phyloP scores from a whole-genome alignment of 2,797 vertebrate species.

The Trichosurus vulpecula region DNA sequence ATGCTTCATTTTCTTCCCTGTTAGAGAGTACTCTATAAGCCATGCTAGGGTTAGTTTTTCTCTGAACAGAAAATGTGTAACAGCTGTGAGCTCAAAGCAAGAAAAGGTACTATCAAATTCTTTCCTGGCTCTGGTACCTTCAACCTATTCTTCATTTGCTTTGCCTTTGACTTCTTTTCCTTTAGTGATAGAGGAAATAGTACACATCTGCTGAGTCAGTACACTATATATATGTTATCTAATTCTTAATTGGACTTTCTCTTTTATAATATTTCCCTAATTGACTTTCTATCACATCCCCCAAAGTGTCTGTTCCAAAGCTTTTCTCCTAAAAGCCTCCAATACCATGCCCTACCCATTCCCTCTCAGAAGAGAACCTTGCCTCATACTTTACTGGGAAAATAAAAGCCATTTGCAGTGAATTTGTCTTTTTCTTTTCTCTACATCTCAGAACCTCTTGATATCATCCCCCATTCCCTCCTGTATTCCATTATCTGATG shows the following conservation, averaged over 20 bases:
- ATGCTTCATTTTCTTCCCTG: background rate
- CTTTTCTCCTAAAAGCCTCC: background rate
- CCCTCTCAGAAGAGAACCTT: background rate
- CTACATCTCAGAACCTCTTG: background rate
- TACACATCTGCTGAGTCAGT: background rate
- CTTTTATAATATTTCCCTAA: background rate
- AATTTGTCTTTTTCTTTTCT: background rate
- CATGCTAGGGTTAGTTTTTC: background rate
- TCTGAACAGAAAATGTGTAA: slow-evolving; percentile 6
- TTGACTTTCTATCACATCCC: background rate
- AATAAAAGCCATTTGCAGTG: background rate
- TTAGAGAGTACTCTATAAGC: background rate
- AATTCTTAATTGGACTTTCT: background rate
- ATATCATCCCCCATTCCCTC: background rate
- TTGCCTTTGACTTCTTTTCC: background rate
- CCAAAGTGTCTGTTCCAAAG: background rate
- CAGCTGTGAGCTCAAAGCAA: background rate
- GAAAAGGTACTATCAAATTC: background rate
- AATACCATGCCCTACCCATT: background rate
- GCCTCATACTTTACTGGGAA: background rate
- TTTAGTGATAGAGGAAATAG: background rate
- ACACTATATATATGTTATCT: background rate
- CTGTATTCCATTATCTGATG: background rate
- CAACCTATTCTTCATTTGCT: background rate
- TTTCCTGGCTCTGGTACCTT: background rate